Base-by-base conservation (phyloP, 2,113 vertebrate species). In the Mugil cephalus region DNA sequence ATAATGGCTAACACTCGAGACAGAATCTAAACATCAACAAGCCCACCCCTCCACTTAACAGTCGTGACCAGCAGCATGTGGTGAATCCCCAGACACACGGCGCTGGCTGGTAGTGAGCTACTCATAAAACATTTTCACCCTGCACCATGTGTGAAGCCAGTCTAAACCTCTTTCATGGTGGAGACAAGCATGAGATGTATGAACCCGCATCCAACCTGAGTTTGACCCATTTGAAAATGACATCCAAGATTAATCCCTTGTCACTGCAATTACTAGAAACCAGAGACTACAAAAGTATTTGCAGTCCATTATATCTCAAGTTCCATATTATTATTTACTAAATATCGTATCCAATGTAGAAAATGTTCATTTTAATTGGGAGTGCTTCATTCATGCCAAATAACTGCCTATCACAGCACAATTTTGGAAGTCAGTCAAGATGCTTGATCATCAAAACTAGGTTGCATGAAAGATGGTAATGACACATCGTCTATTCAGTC, bases 101-200 rank as follows among this genome's bases (percentile, higher is more conserved):
- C 34, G 46, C 54, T 68, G 36, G 58, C 17, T 80, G 46, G 4
- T 84, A 79, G 87, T 84, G 71, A 84, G 74, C 56, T 60, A 9
- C 63, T 51, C 46, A 71, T 43, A 48, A 47, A 80, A 35, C 46
- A 79, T 30, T 30, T 38, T 61, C 15, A 40, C n/a, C 8, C 42
- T 55, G 9, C 38, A 56, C 53, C 64, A 69, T 24, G 39, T 19
- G 55, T 61, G 17, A 69, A 77, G 65, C 51, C 2, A 42, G n/a
- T 15, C 4, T 24, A 42, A 73, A 59, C 8, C 3, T 24, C 21
- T 60, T 68, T 36, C 17, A 64, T 52, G 47, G 40, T 36, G 47
- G 7, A 78, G 45, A 48, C 18, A 48, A 14, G 10, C 10, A 51
- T 36, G 59, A 17, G 21, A 47, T 36, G 0, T 19, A 42, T 34